Evolutionary conservation across 2,797 vertebrate genomes (phyloP).

Genomic region (Zalophus californianus): DNA sequence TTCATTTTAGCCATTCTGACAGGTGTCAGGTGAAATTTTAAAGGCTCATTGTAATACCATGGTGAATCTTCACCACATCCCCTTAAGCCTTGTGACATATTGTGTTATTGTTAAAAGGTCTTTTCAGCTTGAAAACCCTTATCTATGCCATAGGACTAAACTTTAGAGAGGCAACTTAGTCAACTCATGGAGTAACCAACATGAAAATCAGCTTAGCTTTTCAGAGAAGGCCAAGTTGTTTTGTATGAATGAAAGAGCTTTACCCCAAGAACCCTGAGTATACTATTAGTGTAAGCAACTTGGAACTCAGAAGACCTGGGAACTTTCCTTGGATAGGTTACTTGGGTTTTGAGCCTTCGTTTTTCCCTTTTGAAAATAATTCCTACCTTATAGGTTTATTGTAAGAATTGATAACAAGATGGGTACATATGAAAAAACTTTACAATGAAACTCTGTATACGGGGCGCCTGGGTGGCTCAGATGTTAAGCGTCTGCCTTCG

Average conservation of each 20-base stretch:
- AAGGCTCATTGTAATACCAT: neutral
- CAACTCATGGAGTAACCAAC: neutral
- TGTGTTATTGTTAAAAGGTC: neutral
- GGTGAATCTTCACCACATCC: neutral
- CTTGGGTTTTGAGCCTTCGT: neutral
- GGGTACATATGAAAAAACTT: neutral
- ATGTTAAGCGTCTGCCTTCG: too few species aligned
- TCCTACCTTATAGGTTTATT: neutral
- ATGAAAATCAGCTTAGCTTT: neutral
- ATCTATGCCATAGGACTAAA: neutral
- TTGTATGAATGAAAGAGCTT: neutral
- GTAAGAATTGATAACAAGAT: conserved; percentile 3
- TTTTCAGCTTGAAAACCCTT: neutral
- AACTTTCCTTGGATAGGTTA: neutral
- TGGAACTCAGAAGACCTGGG: neutral
- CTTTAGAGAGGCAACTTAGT: neutral
- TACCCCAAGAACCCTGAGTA: neutral
- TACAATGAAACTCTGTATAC: neutral
- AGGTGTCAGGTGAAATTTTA: neutral
- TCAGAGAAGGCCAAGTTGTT: neutral
- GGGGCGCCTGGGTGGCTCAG: too few species aligned
- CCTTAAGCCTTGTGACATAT: neutral
- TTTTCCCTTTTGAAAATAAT: neutral
- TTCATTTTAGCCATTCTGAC: neutral
- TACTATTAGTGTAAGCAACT: neutral